A percentile compares a stretch with the other conserved stretches of the same genome.
Evolutionary conservation across 1,140 invertebrate species (phyloP).

Genomic region (Ericerus pela): DNA sequence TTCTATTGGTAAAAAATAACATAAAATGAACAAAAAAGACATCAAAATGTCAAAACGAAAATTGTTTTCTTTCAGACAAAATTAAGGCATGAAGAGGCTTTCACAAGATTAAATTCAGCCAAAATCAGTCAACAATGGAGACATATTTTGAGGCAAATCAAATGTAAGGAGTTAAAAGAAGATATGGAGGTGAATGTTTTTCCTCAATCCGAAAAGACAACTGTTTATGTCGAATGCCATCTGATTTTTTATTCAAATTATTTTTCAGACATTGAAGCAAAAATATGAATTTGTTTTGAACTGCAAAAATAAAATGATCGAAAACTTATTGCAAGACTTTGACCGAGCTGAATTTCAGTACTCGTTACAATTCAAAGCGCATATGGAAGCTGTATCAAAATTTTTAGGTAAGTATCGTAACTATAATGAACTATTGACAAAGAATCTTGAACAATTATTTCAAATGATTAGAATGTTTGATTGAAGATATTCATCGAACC

Average conservation of each 20-base stretch:
- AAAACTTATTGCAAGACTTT: constrained; percentile 43
- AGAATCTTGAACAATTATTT: neutral
- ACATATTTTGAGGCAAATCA: constrained; percentile 51
- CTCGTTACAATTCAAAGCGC: constrained; percentile 44
- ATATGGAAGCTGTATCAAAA: constrained; percentile 47
- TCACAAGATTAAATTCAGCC: constrained; percentile 56
- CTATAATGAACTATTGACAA: neutral
- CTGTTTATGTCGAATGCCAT: neutral
- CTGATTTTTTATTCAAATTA: neutral
- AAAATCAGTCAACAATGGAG: constrained; percentile 74
- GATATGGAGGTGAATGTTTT: constrained; percentile 39
- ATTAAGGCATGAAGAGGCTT: constrained; percentile 59
- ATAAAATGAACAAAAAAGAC: neutral
- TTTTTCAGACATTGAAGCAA: constrained; percentile 36
- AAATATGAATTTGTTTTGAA: constrained; percentile 43
- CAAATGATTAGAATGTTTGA: neutral
- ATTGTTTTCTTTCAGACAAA: constrained; percentile 45
- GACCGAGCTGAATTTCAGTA: constrained; percentile 54
- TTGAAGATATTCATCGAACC: neutral
- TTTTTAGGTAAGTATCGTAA: constrained; percentile 40
- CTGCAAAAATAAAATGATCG: constrained; percentile 47
- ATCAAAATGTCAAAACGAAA: neutral
- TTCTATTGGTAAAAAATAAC: neutral
- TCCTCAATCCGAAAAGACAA: neutral
- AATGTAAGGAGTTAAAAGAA: constrained; percentile 51